Percentiles rank a stretch among this genome's conserved stretches.
These are phyloP conservation scores for Genyomyrus donnyi DNA, from an alignment of 2,113 vertebrate genomes.

Conservation along the genomic window DNA sequence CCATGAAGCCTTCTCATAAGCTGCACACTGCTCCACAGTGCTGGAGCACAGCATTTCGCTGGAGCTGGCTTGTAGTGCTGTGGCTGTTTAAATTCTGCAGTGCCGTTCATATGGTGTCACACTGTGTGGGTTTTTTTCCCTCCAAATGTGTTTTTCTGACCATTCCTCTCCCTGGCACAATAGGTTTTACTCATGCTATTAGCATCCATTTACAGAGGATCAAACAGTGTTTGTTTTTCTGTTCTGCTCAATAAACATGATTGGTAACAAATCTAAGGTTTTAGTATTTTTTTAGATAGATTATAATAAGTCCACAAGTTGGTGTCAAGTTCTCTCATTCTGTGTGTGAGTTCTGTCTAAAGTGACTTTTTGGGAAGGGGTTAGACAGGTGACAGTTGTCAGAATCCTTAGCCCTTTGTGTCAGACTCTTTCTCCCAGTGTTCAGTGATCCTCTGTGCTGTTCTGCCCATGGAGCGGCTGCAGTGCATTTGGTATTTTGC, in stretches of 20 bases:
- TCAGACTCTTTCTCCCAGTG: conserved; percentile 27
- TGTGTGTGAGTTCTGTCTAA: conserved; percentile 28
- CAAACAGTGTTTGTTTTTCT: conserved; percentile 1
- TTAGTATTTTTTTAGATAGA: not conserved
- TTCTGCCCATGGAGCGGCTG: conserved; percentile 42
- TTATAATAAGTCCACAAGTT: not conserved
- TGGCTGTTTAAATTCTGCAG: not conserved
- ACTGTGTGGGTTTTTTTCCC: not conserved
- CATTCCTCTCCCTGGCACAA: not conserved
- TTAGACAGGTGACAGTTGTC: conserved; percentile 26
- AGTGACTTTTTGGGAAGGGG: conserved; percentile 2
- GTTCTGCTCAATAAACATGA: conserved; percentile 5
- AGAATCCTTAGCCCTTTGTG: conserved; percentile 33
- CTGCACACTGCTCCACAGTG: not conserved
- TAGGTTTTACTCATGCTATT: not conserved
- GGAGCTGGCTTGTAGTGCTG: not conserved
- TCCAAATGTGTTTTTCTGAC: not conserved
- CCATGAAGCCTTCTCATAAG: not conserved
- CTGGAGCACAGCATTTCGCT: not conserved
- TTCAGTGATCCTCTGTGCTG: conserved; percentile 28
- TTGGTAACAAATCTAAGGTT: conserved; percentile 3
- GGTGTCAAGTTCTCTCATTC: conserved; percentile 16
- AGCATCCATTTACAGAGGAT: not conserved
- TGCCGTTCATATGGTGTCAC: not conserved
- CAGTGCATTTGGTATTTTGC: conserved; percentile 44